phyloP scores from a whole-genome alignment of 1,140 invertebrate genomes.

The Mactra quadrangularis region DNA sequence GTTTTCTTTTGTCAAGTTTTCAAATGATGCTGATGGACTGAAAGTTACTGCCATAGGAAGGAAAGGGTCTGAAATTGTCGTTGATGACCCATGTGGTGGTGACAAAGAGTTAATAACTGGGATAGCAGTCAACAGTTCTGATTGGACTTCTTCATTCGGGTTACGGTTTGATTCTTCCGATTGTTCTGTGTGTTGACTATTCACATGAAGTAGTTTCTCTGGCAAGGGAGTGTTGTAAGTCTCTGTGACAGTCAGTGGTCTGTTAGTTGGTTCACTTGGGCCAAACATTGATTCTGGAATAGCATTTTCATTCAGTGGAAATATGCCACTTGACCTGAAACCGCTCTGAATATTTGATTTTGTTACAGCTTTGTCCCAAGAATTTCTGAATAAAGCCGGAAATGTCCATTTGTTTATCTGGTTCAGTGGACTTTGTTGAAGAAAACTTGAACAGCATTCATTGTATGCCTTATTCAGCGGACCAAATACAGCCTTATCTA shows the following conservation, averaged over 20 bases:
- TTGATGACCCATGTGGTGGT: too few species aligned
- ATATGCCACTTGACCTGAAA: constrained; percentile 14
- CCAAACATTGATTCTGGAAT: not conserved
- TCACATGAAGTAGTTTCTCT: too few species aligned
- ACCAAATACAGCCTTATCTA: constrained; percentile 36
- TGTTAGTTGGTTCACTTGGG: not conserved
- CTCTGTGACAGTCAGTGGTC: not conserved
- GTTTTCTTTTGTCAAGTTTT: too few species aligned
- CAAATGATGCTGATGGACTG: too few species aligned
- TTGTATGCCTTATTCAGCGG: constrained; percentile 33
- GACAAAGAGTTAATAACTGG: too few species aligned
- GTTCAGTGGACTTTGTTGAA: not conserved
- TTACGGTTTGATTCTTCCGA: too few species aligned
- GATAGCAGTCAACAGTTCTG: too few species aligned
- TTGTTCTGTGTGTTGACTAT: too few species aligned
- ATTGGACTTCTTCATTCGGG: too few species aligned
- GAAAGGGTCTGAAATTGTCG: too few species aligned
- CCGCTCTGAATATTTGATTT: not conserved
- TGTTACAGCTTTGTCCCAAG: constrained; percentile 11
- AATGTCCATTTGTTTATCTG: constrained; percentile 2
- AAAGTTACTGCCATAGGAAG: too few species aligned
- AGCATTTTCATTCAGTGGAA: not conserved
- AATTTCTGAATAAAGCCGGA: not conserved
- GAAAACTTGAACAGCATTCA: not conserved
- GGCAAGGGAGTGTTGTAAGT: too few species aligned